Evolutionary conservation across 2,113 vertebrate species (phyloP).

Genomic region (Cromileptes altivelis): DNA sequence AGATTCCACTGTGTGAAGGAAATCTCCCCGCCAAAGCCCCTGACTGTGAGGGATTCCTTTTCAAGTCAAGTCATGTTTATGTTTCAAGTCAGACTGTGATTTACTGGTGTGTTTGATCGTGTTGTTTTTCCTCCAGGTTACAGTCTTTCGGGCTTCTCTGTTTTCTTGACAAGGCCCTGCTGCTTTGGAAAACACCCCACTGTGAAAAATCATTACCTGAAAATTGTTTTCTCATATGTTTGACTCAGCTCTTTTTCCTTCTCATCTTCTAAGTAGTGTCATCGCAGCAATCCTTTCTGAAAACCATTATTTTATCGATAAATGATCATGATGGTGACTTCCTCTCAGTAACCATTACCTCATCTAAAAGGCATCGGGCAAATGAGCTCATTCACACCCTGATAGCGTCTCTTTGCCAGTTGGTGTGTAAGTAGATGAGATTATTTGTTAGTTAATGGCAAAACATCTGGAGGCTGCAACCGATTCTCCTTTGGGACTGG

Average conservation of each 20-base stretch:
- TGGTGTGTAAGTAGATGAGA: conserved; percentile 8
- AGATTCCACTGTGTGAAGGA: conserved; percentile 37
- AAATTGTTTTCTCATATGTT: background rate
- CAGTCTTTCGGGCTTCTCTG: background rate
- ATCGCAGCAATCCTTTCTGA: background rate
- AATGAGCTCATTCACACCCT: conserved; percentile 44
- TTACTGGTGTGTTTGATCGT: conserved; percentile 25
- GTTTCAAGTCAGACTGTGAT: conserved; percentile 16
- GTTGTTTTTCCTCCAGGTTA: conserved; percentile 23
- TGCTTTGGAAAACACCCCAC: background rate
- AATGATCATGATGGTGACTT: background rate
- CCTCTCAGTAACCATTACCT: conserved; percentile 22
- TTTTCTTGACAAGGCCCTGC: background rate
- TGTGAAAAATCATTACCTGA: background rate
- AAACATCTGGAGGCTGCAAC: conserved; percentile 20
- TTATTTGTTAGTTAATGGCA: conserved; percentile 25
- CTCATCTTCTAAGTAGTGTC: background rate
- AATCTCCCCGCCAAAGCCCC: conserved; percentile 5
- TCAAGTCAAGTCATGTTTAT: conserved; percentile 57
- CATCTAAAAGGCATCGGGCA: conserved; percentile 11
- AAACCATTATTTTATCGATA: conserved; percentile 25
- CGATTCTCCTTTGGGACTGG: background rate
- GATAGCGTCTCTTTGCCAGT: background rate
- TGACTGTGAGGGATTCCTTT: conserved; percentile 29
- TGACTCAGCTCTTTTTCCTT: background rate